Base-by-base conservation (phyloP, 2,797 vertebrate species). In the Lepus oiostolus region DNA sequence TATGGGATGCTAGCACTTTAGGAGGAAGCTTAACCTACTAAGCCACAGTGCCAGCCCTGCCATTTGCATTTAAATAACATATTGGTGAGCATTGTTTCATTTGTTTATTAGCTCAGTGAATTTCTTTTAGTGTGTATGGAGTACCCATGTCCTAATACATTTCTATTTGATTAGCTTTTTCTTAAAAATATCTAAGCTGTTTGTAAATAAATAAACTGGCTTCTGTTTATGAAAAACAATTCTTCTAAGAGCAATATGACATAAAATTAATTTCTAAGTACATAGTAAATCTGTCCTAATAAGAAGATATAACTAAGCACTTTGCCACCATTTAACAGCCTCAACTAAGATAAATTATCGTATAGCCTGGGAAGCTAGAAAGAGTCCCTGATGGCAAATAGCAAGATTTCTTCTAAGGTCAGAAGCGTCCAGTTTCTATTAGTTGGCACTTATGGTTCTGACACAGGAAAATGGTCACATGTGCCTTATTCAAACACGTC, bases 181-280 rank as follows among this genome's bases (percentile, higher is more conserved):
- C 75, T 90, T 83, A 75, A n/a, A 62, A 17, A 52, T 94, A 38
- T 79, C 32, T 83, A 26, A 92, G 79, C 38, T 83, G 50, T 95
- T 21, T 21, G 30, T 82, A 94, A 90, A 80, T 72, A 63, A 93
- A 88, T 84, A 94, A 81, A 75, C 2, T 88, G 63, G 19, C n/a
- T 79, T 92, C 52, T 95, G 35, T 77, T 86, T 62, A 82, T 82
- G 32, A 93, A 90, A 95, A 74, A n/a, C 62, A 70, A 94, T 79
- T 90, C n/a, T 82, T 63, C 60, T 88, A 83, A 91, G 30, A 76
- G 52, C 52, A 94, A 68, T 28, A 94, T 12, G 68, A 74, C 32
- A 95, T 68, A 94, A 82, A 94, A 90, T 88, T 92, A 26, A 13
- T 88, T 32, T 54, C 50, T 88, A 80, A 91, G 32, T 86, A 71